Evolutionary conservation across 2,888 invertebrate species (phyloP).

Genomic region (Conomelus anceps): DNA sequence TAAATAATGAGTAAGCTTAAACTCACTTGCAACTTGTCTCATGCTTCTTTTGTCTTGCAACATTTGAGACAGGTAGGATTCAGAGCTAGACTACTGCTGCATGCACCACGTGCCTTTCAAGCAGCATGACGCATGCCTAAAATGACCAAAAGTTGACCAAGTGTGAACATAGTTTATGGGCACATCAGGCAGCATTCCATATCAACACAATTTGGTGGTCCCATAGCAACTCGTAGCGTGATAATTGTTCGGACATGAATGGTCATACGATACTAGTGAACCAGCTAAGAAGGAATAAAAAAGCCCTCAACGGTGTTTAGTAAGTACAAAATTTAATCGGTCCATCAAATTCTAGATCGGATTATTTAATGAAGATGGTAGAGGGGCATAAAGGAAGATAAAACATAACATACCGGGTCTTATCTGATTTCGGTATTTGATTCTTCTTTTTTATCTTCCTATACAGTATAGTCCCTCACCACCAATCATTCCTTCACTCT

Average conservation of each 20-base stretch:
- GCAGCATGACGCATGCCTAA: too few relatives aligned
- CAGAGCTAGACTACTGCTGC: too few relatives aligned
- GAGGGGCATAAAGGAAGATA: too few relatives aligned
- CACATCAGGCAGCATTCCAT: too few relatives aligned
- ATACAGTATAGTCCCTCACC: neutral
- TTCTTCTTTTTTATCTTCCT: conserved; percentile 2
- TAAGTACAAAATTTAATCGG: neutral
- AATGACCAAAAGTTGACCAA: too few relatives aligned
- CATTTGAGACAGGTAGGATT: too few relatives aligned
- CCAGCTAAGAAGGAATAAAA: neutral
- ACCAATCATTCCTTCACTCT: neutral
- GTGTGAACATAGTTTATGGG: too few relatives aligned
- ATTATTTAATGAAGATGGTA: neutral
- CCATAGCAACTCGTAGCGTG: neutral
- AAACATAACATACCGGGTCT: neutral
- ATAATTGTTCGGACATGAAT: neutral
- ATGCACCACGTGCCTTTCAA: too few relatives aligned
- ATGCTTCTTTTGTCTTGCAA: too few relatives aligned
- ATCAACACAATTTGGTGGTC: neutral
- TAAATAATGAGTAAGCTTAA: too few relatives aligned
- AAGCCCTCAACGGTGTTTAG: neutral
- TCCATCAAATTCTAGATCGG: neutral
- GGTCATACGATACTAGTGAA: neutral
- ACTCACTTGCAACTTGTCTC: too few relatives aligned
- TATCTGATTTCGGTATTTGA: neutral